Base-by-base conservation (phyloP, 2,888 invertebrate genomes). In the Rotaria magnacalcarata region DNA sequence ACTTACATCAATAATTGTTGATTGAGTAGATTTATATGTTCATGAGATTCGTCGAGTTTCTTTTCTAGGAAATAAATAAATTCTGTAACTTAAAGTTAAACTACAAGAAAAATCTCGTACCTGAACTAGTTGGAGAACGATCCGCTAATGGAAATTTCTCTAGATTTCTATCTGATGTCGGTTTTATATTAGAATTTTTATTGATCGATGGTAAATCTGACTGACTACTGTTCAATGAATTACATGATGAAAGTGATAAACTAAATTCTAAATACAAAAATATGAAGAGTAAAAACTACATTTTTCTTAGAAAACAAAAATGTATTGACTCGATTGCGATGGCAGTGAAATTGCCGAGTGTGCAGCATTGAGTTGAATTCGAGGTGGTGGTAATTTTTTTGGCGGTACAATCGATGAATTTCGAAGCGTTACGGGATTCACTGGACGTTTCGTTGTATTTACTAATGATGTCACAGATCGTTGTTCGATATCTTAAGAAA, bases 141-240 rank as follows among this genome's bases (percentile, higher is more conserved):
- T 54, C 54, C 19, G 19, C 11, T 27, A 34, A 11, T 67, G 27
- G 67, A 67, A 34, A 67, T n/a, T 34, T 14, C 14, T 67, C 34
- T 21, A 21, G 21, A 54, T 3, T 54, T 54, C 5, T 54, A 67
- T 67, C 67, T 67, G 34, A 6, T 67, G n/a, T n/a, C 34, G 2
- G 27, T 34, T 67, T 34, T 16, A 16, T 5, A 27, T 41, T 67
- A 5, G 41, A 41, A 67, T 19, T 67, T 67, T 16, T 34, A 16
- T 11, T 67, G 34, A 41, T 34, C 10, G 47, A n/a, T 47, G 47
- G n/a, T 47, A 80, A 24, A 80, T 80, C 80, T 43, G 80, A 80
- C 21, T 80, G 80, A 80, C 80, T 80, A 80, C 80, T 80, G 80
- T 80, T 43, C 2, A 80, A n/a, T 24, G 80, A 80, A n/a, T 80